Conservation (phyloP, 1,140 invertebrate species). For the Bombus difficillimus region DNA sequence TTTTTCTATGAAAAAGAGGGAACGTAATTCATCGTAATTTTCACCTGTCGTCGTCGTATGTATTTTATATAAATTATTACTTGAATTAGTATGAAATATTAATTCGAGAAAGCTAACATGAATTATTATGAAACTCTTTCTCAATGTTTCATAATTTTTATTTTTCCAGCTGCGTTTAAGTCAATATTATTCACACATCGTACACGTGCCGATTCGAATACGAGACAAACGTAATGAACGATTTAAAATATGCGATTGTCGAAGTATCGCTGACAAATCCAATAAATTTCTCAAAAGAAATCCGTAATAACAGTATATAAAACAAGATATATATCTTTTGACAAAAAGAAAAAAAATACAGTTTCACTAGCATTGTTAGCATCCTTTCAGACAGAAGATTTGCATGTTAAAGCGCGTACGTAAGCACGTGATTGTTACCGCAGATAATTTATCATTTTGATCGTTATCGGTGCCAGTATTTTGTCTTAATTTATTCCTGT, state of each 20-base stretch:
- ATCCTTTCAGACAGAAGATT: background rate
- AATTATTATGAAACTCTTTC: too few relatives aligned
- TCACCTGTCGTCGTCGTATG: too few relatives aligned
- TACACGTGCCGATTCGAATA: too few relatives aligned
- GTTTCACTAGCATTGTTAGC: background rate
- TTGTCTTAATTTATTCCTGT: background rate
- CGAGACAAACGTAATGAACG: too few relatives aligned
- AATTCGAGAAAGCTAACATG: too few relatives aligned
- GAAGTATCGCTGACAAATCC: background rate
- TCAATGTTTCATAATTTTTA: background rate
- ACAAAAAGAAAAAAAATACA: background rate
- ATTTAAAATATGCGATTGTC: background rate
- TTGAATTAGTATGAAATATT: too few relatives aligned
- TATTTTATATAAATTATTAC: too few relatives aligned
- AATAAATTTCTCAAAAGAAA: background rate
- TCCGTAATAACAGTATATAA: background rate
- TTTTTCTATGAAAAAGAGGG: too few relatives aligned
- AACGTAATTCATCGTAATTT: too few relatives aligned
- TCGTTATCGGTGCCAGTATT: background rate
- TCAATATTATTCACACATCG: too few relatives aligned
- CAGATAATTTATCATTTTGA: constrained; percentile 3
- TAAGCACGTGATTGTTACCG: background rate
- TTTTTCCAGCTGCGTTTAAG: background rate
- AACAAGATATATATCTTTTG: background rate
- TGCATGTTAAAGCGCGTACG: background rate